Evolutionary conservation across 2,888 invertebrate species (phyloP).

Genomic region (Pollenia amentaria): DNA sequence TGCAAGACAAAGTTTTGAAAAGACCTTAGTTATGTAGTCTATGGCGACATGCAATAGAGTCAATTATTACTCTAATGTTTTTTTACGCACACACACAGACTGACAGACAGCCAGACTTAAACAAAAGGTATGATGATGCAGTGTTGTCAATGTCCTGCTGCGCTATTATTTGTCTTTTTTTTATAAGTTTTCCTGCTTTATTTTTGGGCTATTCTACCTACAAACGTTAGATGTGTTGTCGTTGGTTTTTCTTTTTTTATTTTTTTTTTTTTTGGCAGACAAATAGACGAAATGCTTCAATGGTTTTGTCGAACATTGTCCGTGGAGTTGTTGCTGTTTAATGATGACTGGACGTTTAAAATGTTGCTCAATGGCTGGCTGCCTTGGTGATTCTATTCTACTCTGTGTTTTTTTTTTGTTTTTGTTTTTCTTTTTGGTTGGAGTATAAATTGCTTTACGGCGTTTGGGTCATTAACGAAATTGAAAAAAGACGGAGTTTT

Average conservation of each 20-base stretch:
- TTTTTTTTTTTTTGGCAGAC: conserved; percentile 58
- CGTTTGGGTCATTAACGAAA: conserved; percentile 83
- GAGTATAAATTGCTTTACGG: conserved; percentile 82
- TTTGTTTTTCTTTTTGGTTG: conserved; percentile 51
- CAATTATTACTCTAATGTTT: conserved; percentile 69
- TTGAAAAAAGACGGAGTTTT: conserved; percentile 80
- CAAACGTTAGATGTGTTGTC: conserved; percentile 48
- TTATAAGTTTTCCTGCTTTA: conserved; percentile 29
- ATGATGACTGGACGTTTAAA: conserved; percentile 67
- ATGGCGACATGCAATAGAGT: conserved; percentile 73
- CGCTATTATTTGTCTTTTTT: conserved; percentile 82
- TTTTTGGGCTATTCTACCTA: conserved; percentile 11
- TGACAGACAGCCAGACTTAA: neutral
- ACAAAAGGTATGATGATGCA: conserved; percentile 72
- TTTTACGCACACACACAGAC: conserved; percentile 14
- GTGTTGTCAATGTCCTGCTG: conserved; percentile 83
- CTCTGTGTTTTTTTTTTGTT: conserved; percentile 30
- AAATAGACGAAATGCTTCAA: conserved; percentile 69
- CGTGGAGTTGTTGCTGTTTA: conserved; percentile 54
- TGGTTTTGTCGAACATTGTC: conserved; percentile 58
- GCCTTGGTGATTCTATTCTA: conserved; percentile 44
- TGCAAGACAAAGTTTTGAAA: conserved; percentile 61
- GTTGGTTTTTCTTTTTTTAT: conserved; percentile 46
- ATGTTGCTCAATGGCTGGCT: conserved; percentile 56
- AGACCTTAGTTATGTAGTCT: conserved; percentile 44